A percentile compares a stretch with the other conserved stretches of the same genome.
phyloP scores from a whole-genome alignment of 2,888 invertebrate genomes.

The Thysanoteuthis rhombus region DNA sequence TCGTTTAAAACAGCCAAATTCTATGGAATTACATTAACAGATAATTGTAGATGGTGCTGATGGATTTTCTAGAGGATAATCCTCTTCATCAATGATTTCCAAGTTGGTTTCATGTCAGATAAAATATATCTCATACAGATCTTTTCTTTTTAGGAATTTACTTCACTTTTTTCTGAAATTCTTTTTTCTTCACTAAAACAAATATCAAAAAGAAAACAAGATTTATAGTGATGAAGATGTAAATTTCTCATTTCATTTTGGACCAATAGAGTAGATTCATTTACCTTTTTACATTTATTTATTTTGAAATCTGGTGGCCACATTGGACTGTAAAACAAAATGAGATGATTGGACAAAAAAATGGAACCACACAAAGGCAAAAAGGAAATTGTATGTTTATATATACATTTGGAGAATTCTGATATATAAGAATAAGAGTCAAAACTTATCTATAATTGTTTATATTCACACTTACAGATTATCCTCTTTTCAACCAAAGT shows the following conservation, averaged over 20 bases:
- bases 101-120: not conserved
- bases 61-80: not conserved
- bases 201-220: not conserved
- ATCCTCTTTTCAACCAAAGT: too few species aligned
- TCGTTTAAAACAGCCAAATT: not conserved
- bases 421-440: not conserved
- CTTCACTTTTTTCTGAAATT: not conserved
- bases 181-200: not conserved
- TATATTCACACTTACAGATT: not conserved
- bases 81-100: not conserved
- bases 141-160: not conserved
- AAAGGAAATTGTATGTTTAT: not conserved
- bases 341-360: not conserved
- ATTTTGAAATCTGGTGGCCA: not conserved
- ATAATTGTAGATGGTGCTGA: not conserved
- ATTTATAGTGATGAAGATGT: slow-evolving; percentile 12
- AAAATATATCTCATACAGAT: not conserved
- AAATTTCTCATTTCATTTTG: not conserved
- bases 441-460: not conserved
- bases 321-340: not conserved
- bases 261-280: not conserved
- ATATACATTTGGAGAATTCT: too few species aligned
- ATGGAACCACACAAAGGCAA: not conserved
- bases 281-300: too few species aligned
- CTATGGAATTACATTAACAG: not conserved